Base-by-base conservation (phyloP, 2,888 invertebrate genomes). In the Danaus chrysippus region DNA sequence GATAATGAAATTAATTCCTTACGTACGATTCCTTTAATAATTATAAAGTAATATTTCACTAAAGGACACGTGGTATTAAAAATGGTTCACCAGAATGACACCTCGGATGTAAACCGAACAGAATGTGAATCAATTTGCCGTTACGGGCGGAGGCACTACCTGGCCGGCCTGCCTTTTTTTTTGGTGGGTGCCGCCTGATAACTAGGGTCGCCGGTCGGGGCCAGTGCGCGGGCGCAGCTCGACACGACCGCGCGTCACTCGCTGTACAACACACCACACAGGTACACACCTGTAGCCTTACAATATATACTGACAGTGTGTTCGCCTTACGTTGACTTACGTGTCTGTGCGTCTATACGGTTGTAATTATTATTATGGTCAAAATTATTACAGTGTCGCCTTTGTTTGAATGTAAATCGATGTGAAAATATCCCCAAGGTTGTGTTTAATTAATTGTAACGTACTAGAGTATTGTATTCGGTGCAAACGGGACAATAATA, bases 191-290 rank as follows among this genome's bases (percentile, higher is more conserved):
- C 82, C 83, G 82, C 82, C 81, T 78, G 82, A 79, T 76, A 77
- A 74, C 74, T 69, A 75, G 74, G 84, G 82, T 83, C 81, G 23
- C 23, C 23, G 23, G 23, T 34, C 23, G 23, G 76, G 76, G 79
- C 75, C 85, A 88, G 89, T 88, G 81, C 78, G 82, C 76, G 74
- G 73, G 80, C 83, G 84, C 79, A 71, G 73, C 77, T 81, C 85
- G 81, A 66, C 71, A 64, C 67, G 78, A 72, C 69, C 82, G 86
- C 84, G 81, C 87, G 89, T 78, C 69, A 73, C 63, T 63, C 19
- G 42, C 46, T 44, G 34, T 52, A 13, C 23, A 34, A 5, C 23
- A 34, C 23, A 34, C 23, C 23, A 34, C 23, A 34, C 23, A 34
- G 23, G 8, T 19, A 49, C 42, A 56, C 55, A 41, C 42, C 56